A percentile compares a stretch with the other conserved stretches of the same genome.
Conservation (phyloP, 2,888 invertebrate species). For the Hypselothyrea guttata region DNA sequence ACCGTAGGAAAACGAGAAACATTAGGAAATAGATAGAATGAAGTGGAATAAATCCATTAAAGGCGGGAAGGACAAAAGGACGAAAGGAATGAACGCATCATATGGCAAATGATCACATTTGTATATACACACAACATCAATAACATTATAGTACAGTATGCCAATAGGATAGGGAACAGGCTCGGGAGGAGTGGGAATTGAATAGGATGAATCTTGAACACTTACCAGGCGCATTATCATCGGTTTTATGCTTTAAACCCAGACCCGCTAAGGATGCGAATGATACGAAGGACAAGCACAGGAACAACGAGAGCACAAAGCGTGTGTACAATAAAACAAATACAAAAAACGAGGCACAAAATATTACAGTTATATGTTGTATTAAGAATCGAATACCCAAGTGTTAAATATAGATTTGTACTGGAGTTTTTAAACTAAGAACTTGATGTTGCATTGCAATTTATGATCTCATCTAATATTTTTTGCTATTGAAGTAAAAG, state of each 20-base stretch:
- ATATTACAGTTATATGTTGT: slow-evolving; percentile 34
- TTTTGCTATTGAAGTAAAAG: too few relatives aligned
- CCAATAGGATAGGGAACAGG: neutral
- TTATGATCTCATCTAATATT: too few relatives aligned
- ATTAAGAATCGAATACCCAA: slow-evolving; percentile 5
- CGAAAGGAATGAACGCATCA: neutral
- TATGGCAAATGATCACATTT: neutral
- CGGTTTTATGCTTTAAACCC: slow-evolving; percentile 77
- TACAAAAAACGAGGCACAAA: slow-evolving; percentile 34
- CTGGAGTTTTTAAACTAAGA: too few relatives aligned
- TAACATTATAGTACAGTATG: slow-evolving; percentile 8
- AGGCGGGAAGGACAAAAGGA: neutral
- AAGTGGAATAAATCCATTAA: too few relatives aligned
- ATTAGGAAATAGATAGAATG: neutral
- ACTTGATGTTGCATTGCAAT: too few relatives aligned
- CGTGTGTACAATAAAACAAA: slow-evolving; percentile 30
- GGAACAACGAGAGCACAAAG: slow-evolving; percentile 41
- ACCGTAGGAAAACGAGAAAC: neutral
- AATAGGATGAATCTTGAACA: slow-evolving; percentile 9
- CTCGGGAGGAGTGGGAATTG: neutral
- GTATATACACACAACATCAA: slow-evolving; percentile 22
- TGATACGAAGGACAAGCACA: slow-evolving; percentile 14
- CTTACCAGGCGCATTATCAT: slow-evolving; percentile 55
- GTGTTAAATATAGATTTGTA: too few relatives aligned
- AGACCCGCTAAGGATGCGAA: slow-evolving; percentile 72